A percentile compares a stretch with the other conserved stretches of the same genome.
These are phyloP conservation scores for Drosophila subobscura DNA, from an alignment of 1,140 invertebrate genomes.

Conservation along the genomic window DNA sequence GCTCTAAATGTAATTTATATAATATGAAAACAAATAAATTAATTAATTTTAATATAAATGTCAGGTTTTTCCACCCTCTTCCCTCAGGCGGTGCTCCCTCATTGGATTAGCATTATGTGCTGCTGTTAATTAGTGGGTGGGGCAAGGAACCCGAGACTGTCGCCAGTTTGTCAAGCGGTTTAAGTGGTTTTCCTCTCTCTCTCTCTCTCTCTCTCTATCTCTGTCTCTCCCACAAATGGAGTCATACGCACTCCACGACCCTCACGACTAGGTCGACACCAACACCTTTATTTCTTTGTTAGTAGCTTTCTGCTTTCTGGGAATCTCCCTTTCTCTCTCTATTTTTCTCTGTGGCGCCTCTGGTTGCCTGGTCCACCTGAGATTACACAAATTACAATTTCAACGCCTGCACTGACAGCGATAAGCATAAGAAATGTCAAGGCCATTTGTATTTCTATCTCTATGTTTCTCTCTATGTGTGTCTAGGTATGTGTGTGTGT, in stretches of 20 bases:
- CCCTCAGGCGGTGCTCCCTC: conserved; percentile 9
- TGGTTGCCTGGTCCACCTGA: conserved; percentile 60
- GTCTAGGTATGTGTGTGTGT: conserved; percentile 11
- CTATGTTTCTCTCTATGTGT: conserved; percentile 9
- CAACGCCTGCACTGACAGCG: conserved; percentile 77
- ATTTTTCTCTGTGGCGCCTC: conserved; percentile 9
- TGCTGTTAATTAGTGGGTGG: conserved; percentile 64
- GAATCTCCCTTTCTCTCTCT: conserved; percentile 19
- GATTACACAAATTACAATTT: conserved; percentile 82
- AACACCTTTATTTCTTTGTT: conserved; percentile 52
- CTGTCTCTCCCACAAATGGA: conserved; percentile 28
- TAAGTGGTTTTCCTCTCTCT: conserved; percentile 51
- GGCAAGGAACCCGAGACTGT: conserved; percentile 31
- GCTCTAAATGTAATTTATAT: conserved; percentile 80
- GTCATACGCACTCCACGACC: conserved; percentile 32
- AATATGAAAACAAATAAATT: conserved; percentile 79
- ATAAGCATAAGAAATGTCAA: conserved; percentile 82
- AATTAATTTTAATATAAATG: conserved; percentile 80
- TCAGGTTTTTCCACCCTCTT: conserved; percentile 44
- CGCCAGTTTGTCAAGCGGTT: conserved; percentile 50
- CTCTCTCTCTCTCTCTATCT: neutral
- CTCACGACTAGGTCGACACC: neutral
- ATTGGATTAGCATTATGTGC: conserved; percentile 65
- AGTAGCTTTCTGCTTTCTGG: neutral
- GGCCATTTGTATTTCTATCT: conserved; percentile 64